phyloP scores from a whole-genome alignment of 2,797 vertebrate genomes.

The Catharus ustulatus region DNA sequence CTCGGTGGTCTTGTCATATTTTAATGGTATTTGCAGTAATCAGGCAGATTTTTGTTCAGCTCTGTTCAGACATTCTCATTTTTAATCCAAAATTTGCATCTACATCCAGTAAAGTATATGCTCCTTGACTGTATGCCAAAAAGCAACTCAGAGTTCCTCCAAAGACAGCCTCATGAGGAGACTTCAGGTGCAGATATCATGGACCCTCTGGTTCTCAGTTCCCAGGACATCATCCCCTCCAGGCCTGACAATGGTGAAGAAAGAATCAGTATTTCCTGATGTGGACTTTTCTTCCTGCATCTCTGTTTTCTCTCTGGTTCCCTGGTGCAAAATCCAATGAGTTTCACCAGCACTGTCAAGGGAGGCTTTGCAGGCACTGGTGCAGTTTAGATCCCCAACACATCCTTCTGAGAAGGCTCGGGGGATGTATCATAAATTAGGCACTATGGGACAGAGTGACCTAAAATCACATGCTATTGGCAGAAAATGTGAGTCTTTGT shows the following conservation, averaged over 20 bases:
- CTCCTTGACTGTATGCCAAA: background rate
- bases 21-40: slow-evolving; percentile 11
- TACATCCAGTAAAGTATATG: background rate
- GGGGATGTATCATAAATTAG: background rate
- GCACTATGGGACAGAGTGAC: background rate
- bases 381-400: background rate
- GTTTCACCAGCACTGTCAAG: background rate
- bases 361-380: background rate
- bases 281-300: background rate
- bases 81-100: slow-evolving; percentile 26
- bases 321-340: background rate
- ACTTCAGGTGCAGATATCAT: background rate
- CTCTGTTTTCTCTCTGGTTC: background rate
- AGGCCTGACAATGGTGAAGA: background rate
- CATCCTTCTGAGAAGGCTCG: background rate
- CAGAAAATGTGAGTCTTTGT: background rate
- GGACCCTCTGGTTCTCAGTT: background rate
- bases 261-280: background rate
- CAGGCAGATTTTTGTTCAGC: slow-evolving; percentile 8
- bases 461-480: background rate
- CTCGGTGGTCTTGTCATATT: background rate
- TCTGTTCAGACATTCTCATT: background rate
- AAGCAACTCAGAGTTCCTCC: background rate
- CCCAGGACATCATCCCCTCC: background rate
- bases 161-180: background rate